phyloP scores from a whole-genome alignment of 2,888 invertebrate genomes.

The Cerastis leucographa region DNA sequence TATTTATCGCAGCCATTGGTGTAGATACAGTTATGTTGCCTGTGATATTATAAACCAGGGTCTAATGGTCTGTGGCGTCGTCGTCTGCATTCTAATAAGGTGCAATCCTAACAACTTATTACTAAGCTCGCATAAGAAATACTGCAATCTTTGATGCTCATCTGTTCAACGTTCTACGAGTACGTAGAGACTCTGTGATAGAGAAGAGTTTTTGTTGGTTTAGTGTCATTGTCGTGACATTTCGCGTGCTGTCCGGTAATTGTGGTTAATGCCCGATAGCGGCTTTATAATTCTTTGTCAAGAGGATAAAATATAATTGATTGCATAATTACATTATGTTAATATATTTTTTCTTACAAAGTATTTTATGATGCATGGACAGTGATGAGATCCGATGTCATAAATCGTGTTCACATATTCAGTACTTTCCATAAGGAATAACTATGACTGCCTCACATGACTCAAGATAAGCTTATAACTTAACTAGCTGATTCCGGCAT shows the following conservation, averaged over 20 bases:
- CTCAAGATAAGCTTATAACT: not conserved
- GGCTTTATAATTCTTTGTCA: not conserved
- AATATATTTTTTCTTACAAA: not conserved
- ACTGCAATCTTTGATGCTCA: slow-evolving; percentile 8
- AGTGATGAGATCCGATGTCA: not conserved
- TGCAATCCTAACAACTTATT: slow-evolving; percentile 13
- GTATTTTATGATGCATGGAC: not conserved
- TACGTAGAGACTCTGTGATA: not conserved
- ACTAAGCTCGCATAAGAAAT: slow-evolving; percentile 26
- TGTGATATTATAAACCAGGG: not conserved
- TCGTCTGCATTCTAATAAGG: slow-evolving; percentile 26
- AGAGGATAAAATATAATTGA: not conserved
- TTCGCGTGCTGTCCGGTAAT: not conserved
- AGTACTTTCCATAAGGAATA: not conserved
- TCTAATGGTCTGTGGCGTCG: not conserved
- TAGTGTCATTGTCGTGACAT: not conserved
- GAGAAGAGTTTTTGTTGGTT: not conserved
- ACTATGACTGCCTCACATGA: slow-evolving; percentile 4
- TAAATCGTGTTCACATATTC: slow-evolving; percentile 8
- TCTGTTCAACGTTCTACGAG: slow-evolving; percentile 3
- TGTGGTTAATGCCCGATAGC: not conserved
- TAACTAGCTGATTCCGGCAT: no score
- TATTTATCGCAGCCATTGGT: not conserved
- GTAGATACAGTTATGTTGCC: not conserved
- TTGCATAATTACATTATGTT: not conserved